phyloP scores from a whole-genome alignment of 2,797 vertebrate species.

The Eutrigla gurnardus region DNA sequence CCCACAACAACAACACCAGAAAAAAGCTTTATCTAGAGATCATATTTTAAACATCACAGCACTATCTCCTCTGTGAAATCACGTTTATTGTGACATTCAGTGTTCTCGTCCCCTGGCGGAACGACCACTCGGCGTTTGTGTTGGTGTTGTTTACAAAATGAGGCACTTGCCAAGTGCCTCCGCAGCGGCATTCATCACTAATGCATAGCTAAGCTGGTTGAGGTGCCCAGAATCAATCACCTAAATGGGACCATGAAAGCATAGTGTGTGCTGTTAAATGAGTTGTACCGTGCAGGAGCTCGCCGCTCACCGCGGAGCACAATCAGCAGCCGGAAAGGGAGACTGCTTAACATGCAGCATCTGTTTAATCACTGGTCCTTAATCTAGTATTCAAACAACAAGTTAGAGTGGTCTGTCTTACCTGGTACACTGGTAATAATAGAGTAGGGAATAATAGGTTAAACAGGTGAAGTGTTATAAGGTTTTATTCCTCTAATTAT shows the following conservation, averaged over 20 bases:
- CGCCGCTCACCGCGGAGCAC: slow-evolving; percentile 33
- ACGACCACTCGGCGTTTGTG: slow-evolving; percentile 48
- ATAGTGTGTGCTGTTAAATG: slow-evolving; percentile 56
- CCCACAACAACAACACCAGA: neutral
- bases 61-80: slow-evolving; percentile 5
- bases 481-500: neutral
- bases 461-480: neutral
- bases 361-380: slow-evolving; percentile 24
- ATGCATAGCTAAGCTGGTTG: slow-evolving; percentile 63
- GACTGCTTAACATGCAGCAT: slow-evolving; percentile 26
- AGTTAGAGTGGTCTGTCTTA: neutral
- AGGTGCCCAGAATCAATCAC: slow-evolving; percentile 74
- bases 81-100: slow-evolving; percentile 17
- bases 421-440: neutral
- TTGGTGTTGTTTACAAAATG: slow-evolving; percentile 60
- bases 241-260: slow-evolving; percentile 65
- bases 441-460: neutral
- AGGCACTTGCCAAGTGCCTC: slow-evolving; percentile 60
- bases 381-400: slow-evolving; percentile 21
- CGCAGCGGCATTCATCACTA: slow-evolving; percentile 62
- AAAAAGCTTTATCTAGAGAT: neutral
- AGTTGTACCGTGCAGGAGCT: slow-evolving; percentile 52
- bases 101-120: slow-evolving; percentile 23
- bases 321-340: slow-evolving; percentile 49
- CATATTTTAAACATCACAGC: neutral